Base-by-base conservation (phyloP, 2,113 vertebrate genomes). In the Mungos mungo region DNA sequence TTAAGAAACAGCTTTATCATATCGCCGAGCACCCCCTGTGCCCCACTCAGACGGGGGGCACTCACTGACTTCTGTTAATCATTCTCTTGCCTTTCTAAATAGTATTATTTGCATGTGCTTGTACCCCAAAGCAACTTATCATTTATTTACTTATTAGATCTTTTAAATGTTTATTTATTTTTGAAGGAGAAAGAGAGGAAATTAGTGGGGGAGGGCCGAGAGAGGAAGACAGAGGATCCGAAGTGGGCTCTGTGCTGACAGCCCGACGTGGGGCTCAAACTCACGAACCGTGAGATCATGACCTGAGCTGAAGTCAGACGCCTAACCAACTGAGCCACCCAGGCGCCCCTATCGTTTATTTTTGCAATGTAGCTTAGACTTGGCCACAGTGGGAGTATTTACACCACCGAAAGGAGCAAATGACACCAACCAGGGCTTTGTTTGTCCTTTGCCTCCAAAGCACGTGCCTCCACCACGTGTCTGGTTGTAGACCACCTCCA, bases 371-470 rank as follows among this genome's bases (percentile, higher is more conserved):
- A 90, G 76, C 79, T 88, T 89, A 74, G 54, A 86, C 83, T 69
- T 74, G 38, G 77, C 86, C 47, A 9, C 18, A 13, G n/a, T 23
- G 68, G 68, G 84, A 68, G 52, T 85, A 79, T 90, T 94, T 82
- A 95, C 31, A 93, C 66, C 77, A 93, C 12, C 69, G 88, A 88
- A 88, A 50, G 29, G 2, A 83, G 86, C 69, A 82, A 65, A 6
- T 21, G n/a, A 54, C 33, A 50, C 21, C 52, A n/a, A 38, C 15
- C 16, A 38, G 35, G 16, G 68, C 66, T 87, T 69, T 47, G 5
- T 18, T 38, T 23, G 60, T 80, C 54, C 23, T 66, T 41, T 81
- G n/a, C 12, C 27, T 38, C 54, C 41, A 52, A 71, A 65, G 27
- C 41, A 41, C 3, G 1, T 3, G 41, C 41, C 41, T 41, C 33